Base-by-base conservation (phyloP, 2,797 vertebrate species). In the Sylvilagus floridanus region DNA sequence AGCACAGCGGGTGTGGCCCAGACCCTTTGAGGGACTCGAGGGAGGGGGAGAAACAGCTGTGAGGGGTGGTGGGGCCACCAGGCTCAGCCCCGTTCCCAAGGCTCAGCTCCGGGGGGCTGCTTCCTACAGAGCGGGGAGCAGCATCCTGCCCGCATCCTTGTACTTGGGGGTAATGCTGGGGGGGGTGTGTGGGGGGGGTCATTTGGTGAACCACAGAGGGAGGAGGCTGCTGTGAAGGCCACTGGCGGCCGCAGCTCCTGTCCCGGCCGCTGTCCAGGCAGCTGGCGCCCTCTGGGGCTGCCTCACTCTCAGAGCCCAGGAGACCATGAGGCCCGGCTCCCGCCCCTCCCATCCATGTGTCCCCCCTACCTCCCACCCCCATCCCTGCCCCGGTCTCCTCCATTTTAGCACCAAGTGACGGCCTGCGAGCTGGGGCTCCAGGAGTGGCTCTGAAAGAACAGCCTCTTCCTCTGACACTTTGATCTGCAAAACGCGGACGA, bases 301-400 rank as follows among this genome's bases (percentile, higher is more conserved):
- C 50, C 28, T 32, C 11, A 26, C 26, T 14, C 57, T 73, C 62
- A 66, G 19, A 66, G 19, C 57, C 71, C 28, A 9, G 17, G 35
- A 24, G 17, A 68, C 62, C 57, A 30, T 8, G 35, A 19, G 21
- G 4, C 0, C 0, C 10, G 24, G 30, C 24, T 19, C 73, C 37
- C 7, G 1, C 62, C 14, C 7, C 9, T 0, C 10, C 50, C 22
- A 8, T 69, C 63, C 4, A 0, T 6, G 30, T 13, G 6, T 1
- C n/a, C 13, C n/a, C n/a, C 21, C 19, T 42, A 47, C 42, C n/a
- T n/a, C 26, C 10, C 35, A 63, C n/a, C 2, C 0, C 0, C 52
- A 26, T 60, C 11, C 30, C 19, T 60, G 42, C 8, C 8, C 24
- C 3, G 19, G n/a, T 11, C 35, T 47, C 42, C 42, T 42, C 8